Evolutionary conservation across 1,140 invertebrate genomes (phyloP).

Genomic region (Cotesia chilonis): DNA sequence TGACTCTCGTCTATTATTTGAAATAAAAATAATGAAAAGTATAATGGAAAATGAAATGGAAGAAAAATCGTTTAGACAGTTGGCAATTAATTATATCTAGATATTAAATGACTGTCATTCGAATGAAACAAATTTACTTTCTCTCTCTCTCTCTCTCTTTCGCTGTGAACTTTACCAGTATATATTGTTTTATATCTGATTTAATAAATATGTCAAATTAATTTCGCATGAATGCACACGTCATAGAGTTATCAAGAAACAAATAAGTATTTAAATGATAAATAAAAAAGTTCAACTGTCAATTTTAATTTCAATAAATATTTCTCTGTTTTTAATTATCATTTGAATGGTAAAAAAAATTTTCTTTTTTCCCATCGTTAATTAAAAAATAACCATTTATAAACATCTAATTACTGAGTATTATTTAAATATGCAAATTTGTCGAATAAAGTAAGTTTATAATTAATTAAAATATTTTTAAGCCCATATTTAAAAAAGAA

Average conservation of each 20-base stretch:
- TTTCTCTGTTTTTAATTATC: no score
- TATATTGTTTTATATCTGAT: conserved; percentile 12
- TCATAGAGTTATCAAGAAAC: conserved; percentile 7
- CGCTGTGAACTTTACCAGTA: neutral
- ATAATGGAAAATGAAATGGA: conserved; percentile 17
- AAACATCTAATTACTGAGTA: no score
- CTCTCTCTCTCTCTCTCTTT: neutral
- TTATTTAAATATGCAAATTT: no score
- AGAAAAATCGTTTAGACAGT: conserved; percentile 33
- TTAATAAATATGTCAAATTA: conserved; percentile 19
- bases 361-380: no score
- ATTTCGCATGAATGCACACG: conserved; percentile 11
- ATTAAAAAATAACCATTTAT: no score
- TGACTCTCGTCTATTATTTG: conserved; percentile 9
- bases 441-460: no score
- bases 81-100: conserved; percentile 28
- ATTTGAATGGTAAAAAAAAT: no score
- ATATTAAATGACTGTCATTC: conserved; percentile 21
- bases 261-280: no score
- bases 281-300: no score
- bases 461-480: no score
- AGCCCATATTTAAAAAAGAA: no score
- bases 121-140: conserved; percentile 11
- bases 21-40: conserved; percentile 10
- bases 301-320: no score